Evolutionary conservation across 2,888 invertebrate genomes (phyloP), one percentile per base, ranked within the genome.

Genomic region (Orchesellides sinensis): DNA sequence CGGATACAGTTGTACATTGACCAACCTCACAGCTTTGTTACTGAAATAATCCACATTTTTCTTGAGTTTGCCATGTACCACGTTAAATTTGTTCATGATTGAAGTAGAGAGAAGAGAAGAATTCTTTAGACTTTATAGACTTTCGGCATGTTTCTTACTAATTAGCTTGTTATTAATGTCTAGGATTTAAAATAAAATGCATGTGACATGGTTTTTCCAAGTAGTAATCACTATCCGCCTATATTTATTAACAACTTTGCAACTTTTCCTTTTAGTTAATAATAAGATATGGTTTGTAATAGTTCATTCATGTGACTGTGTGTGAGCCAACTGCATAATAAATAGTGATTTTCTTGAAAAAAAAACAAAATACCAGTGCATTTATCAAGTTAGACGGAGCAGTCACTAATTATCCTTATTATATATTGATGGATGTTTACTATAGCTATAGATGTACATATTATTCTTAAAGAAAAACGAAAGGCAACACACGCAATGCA

Each of bases 391-490:
- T 69, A n/a, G 35, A 29, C 12, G 12, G 45, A 61, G 54, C 19
- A 77, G 68, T 40, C 77, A 68, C 61, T 77, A 77, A 77, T 77
- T 68, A 59, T 54, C 59, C 61, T 49, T 61, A 68, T 68, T 77
- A 59, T 35, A n/a, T 54, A 54, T 54, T 19, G 25, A 54, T 35
- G 14, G n/a, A 35, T 54, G 21, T 10, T 21, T 54, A 10, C 17
- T 23, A 54, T 23, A 14, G n/a, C n/a, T n/a, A n/a, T n/a, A n/a
- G n/a, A n/a, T n/a, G n/a, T n/a, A n/a, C n/a, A n/a, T n/a, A n/a
- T n/a, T n/a, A n/a, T n/a, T n/a, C n/a, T n/a, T n/a, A n/a, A n/a
- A n/a, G 4, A 12, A 23, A 54, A 54, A 21, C 4, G 54, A 45
- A 6, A n/a, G 27, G 27, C 49, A 49, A 74, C 65, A 52, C 74